phyloP scores from a whole-genome alignment of 23 tunicate species.

The Ciona savignyi region DNA sequence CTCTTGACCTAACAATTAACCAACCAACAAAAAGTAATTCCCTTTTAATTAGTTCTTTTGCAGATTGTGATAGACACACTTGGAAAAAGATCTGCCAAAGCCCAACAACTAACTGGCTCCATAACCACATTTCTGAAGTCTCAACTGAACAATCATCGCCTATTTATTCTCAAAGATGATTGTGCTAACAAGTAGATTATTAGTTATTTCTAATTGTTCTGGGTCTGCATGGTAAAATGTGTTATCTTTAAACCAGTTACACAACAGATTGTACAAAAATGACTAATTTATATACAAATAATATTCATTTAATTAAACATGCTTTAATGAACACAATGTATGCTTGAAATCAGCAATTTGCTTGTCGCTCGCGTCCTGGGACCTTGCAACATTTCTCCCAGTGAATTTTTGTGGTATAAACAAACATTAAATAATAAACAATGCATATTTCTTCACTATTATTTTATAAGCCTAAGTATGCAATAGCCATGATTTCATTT shows the following conservation, averaged over 20 bases:
- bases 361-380: too few relatives aligned
- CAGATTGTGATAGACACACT: constrained; percentile 48
- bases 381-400: too few relatives aligned
- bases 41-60: constrained; percentile 5
- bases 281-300: too few relatives aligned
- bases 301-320: too few relatives aligned
- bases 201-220: too few relatives aligned
- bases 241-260: too few relatives aligned
- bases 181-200: constrained; percentile 24
- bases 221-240: too few relatives aligned
- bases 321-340: too few relatives aligned
- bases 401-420: too few relatives aligned
- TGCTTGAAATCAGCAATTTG: too few relatives aligned
- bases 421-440: too few relatives aligned
- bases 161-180: constrained; percentile 59
- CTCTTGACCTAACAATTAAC: neutral
- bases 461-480: neutral
- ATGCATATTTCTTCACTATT: neutral
- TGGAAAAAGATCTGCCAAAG: constrained; percentile 72
- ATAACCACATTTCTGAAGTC: constrained; percentile 67
- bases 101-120: constrained; percentile 62
- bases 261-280: too few relatives aligned
- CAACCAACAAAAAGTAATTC: neutral
- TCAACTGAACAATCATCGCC: constrained; percentile 35
- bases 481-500: neutral